A percentile compares a stretch with the other conserved stretches of the same genome.
These are phyloP conservation scores for Drosophila niveifrons DNA, from an alignment of 2,888 invertebrate species.

Conservation along the genomic window DNA sequence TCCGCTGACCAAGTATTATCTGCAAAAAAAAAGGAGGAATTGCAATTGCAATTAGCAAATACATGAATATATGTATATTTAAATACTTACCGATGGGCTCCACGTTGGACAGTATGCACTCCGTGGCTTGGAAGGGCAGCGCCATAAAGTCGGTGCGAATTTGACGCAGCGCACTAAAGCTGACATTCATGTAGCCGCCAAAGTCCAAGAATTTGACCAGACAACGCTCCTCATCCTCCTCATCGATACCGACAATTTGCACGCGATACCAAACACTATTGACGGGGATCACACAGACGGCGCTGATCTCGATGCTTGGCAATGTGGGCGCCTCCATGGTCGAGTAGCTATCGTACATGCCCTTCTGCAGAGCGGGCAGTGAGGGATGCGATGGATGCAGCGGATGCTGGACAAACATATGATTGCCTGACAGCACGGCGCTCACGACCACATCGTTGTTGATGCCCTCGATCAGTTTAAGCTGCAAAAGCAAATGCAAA, in stretches of 20 bases:
- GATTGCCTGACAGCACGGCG: conserved; percentile 93
- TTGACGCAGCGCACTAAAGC: conserved; percentile 92
- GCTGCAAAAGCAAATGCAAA: conserved; percentile 85
- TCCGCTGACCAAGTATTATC: conserved; percentile 91
- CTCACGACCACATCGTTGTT: conserved; percentile 97
- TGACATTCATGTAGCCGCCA: conserved; percentile 95
- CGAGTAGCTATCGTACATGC: conserved; percentile 93
- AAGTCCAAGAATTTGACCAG: conserved; percentile 97
- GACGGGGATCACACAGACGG: conserved; percentile 94
- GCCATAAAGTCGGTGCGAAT: conserved; percentile 97
- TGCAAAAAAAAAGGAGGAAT: conserved; percentile 62
- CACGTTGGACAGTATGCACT: conserved; percentile 96
- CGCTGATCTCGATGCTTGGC: conserved; percentile 91
- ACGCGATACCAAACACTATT: conserved; percentile 95
- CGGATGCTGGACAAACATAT: conserved; percentile 97
- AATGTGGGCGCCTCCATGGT: conserved; percentile 92
- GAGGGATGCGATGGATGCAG: conserved; percentile 96
- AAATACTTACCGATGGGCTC: conserved; percentile 89
- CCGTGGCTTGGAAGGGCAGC: conserved; percentile 98
- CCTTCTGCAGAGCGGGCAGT: conserved; percentile 91
- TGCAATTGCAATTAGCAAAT: not conserved
- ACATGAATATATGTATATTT: not conserved
- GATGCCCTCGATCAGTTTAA: conserved; percentile 95
- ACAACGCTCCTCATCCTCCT: conserved; percentile 86
- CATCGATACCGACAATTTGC: conserved; percentile 89